Evolutionary conservation across 2,888 invertebrate species (phyloP), one percentile per base, ranked within the genome.

Genomic region (Dryomyza anilis): DNA sequence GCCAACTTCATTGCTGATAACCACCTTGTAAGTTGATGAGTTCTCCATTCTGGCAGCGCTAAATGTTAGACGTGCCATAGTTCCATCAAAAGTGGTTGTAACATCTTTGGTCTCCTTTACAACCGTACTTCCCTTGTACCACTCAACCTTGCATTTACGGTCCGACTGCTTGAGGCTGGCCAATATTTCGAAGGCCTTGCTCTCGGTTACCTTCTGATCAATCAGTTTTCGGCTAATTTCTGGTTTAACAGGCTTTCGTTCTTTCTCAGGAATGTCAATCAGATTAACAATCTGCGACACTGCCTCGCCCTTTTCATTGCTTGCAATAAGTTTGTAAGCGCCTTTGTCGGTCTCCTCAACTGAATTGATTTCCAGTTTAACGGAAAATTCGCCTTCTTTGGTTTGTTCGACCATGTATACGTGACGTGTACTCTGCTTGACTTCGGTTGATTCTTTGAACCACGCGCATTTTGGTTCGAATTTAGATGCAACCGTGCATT

Each of bases 401-500:
- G 80, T 81, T 57, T 81, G 73, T 63, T 82, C 77, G 3, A 83
- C 76, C 2, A 76, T 66, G 52, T 81, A 81, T n/a, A 78, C 73
- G 63, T 80, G 83, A 2, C 82, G 78, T 53, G 69, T 70, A 65
- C 71, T 93, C 78, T 94, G 90, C 73, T 84, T 88, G 48, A 96
- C 91, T 21, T 91, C 91, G 72, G 86, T 88, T 19, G 88, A 84
- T 85, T 96, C 96, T 79, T 95, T 95, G 84, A 89, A 96, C 97
- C 98, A 98, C 45, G 92, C 93, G 80, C 96, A 94, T 70, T 93
- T 89, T 8, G 98, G 98, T 75, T 93, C 91, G 79, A 96, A 95
- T 85, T 94, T 94, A 74, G 96, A 96, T 81, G 94, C 91, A 68
- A 98, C 94, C 81, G 91, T 91, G 83, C 96, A 96, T 84, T 96